phyloP scores from a whole-genome alignment of 2,113 vertebrate species.

The Tragelaphus strepsiceros region DNA sequence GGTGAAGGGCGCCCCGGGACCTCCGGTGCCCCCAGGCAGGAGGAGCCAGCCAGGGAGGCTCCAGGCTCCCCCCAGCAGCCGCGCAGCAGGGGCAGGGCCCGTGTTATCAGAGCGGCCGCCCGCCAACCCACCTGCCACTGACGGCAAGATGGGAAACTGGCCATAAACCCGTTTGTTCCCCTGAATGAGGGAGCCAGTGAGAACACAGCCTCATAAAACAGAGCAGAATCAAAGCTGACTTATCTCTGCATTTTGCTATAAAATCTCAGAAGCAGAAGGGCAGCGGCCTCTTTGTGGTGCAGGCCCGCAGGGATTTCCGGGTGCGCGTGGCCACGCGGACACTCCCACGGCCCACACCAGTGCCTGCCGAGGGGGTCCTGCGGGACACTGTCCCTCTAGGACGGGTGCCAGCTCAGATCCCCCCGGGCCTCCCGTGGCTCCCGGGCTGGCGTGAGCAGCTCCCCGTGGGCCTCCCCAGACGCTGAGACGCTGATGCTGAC shows the following conservation, averaged over 20 bases:
- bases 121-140: background rate
- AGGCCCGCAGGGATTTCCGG: background rate
- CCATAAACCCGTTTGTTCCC: conserved; percentile 57
- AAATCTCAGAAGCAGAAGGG: conserved; percentile 36
- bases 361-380: background rate
- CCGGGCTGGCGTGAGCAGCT: fast-evolving
- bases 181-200: background rate
- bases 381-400: background rate
- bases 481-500: fast-evolving
- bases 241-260: conserved; percentile 63
- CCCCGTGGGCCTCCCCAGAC: background rate
- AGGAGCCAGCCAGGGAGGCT: background rate
- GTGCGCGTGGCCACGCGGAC: fast-evolving
- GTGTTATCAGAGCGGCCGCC: background rate
- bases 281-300: conserved; percentile 15
- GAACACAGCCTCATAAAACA: conserved; percentile 28
- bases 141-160: background rate
- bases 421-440: background rate
- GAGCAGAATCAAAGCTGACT: conserved; percentile 49
- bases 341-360: background rate
- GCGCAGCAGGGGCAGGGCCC: background rate
- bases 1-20: background rate
- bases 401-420: fast-evolving
- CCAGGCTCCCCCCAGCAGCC: fast-evolving
- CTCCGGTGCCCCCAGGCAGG: fast-evolving